These are phyloP conservation scores for Mesoligia furuncula DNA, from an alignment of 2,888 invertebrate genomes.

Conservation along the genomic window DNA sequence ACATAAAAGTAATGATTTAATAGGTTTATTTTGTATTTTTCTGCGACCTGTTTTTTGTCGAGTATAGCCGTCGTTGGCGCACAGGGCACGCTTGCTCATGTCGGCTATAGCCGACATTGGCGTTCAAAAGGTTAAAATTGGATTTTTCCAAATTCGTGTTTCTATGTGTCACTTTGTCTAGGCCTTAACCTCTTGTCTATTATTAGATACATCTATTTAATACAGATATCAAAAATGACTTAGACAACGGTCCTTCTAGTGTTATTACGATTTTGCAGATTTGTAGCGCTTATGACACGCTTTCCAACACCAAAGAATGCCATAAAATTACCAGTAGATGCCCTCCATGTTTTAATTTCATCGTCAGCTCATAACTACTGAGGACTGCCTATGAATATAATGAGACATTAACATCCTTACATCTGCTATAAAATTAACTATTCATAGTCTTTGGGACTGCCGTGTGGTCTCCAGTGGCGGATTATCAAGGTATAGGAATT, in stretches of 20 bases:
- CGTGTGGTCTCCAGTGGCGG: conserved; percentile 49
- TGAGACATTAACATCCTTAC: conserved; percentile 45
- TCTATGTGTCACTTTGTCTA: no score
- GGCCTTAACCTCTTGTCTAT: no score
- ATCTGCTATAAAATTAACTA: conserved; percentile 49
- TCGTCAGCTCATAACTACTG: conserved; percentile 51
- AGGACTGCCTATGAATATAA: conserved; percentile 52
- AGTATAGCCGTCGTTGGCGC: no score
- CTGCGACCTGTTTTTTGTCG: no score
- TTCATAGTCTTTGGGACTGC: conserved; percentile 36
- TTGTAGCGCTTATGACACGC: neutral
- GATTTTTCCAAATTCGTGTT: neutral
- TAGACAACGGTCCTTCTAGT: no score
- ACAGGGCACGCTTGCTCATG: no score
- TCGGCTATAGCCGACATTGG: no score
- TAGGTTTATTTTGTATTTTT: no score
- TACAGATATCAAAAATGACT: neutral
- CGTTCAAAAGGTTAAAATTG: no score
- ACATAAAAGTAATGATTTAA: no score
- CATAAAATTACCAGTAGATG: conserved; percentile 10
- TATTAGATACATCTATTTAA: neutral
- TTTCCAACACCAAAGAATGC: neutral
- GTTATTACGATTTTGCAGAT: neutral
- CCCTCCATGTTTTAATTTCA: conserved; percentile 41
- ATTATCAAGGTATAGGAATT: neutral